Evolutionary conservation across 2,113 vertebrate genomes (phyloP).

Genomic region (Strigops habroptila): DNA sequence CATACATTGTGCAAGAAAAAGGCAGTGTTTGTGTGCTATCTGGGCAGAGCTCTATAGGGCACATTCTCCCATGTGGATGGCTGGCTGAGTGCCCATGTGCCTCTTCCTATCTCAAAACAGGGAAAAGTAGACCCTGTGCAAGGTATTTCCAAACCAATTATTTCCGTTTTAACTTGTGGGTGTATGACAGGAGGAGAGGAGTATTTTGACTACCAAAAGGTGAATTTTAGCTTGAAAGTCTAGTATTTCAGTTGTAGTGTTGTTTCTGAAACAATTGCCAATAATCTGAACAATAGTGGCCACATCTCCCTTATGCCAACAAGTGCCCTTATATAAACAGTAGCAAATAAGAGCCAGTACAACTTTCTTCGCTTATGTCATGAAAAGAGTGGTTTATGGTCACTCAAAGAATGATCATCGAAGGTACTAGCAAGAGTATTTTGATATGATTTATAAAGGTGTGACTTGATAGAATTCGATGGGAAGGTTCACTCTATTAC

Average conservation of each 20-base stretch:
- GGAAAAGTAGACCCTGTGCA: neutral
- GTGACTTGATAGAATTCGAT: neutral
- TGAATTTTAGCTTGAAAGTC: neutral
- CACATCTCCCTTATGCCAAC: neutral
- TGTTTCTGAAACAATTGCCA: neutral
- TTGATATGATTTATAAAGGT: neutral
- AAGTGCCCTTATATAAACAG: neutral
- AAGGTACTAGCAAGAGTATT: neutral
- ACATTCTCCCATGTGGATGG: neutral
- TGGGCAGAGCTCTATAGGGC: neutral
- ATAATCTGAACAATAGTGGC: neutral
- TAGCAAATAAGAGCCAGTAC: neutral
- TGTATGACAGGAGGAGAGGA: neutral
- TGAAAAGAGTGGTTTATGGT: neutral
- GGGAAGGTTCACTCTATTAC: neutral
- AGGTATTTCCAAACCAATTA: neutral
- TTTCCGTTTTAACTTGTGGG: neutral
- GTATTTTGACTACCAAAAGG: neutral
- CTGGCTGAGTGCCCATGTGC: accelerated
- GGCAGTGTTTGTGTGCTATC: neutral
- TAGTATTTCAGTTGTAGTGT: neutral
- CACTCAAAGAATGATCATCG: neutral
- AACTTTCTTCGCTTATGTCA: neutral
- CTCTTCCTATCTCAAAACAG: neutral
- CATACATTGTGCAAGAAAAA: neutral